A percentile compares a stretch with the other conserved stretches of the same genome.
Evolutionary conservation across 2,888 invertebrate species (phyloP).

Genomic region (Stramonita haemastoma): DNA sequence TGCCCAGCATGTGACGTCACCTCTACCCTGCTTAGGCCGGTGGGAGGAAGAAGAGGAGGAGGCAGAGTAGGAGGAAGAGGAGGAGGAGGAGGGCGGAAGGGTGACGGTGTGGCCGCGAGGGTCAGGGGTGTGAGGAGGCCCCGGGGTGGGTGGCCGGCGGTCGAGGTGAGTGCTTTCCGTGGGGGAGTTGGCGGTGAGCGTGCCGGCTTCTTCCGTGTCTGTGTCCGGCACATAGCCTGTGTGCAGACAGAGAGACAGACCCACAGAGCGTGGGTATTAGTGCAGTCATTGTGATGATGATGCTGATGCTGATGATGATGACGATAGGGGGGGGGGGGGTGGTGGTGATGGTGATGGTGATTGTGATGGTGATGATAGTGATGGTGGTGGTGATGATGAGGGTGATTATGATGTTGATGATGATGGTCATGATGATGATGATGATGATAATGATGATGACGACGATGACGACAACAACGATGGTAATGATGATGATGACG

Average conservation of each 20-base stretch:
- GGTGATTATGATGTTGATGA: background rate
- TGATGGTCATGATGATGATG: conserved; percentile 1
- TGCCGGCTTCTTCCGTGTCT: conserved; percentile 80
- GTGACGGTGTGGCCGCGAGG: background rate
- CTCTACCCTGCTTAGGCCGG: conserved; percentile 17
- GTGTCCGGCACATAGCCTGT: conserved; percentile 85
- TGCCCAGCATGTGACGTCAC: background rate
- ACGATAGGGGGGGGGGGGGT: background rate
- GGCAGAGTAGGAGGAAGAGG: background rate
- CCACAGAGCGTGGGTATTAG: background rate
- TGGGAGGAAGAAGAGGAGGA: background rate
- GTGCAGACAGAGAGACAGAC: conserved; percentile 24
- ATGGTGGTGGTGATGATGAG: background rate
- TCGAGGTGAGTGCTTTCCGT: conserved; percentile 25
- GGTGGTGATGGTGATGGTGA: background rate
- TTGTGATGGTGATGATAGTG: background rate
- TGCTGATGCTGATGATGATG: background rate
- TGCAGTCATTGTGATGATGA: background rate
- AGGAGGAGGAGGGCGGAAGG: background rate
- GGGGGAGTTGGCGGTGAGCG: conserved; percentile 81
- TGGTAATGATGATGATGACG: background rate
- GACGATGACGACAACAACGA: background rate
- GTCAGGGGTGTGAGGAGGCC: background rate
- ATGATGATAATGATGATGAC: background rate
- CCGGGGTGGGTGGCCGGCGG: background rate